These are phyloP conservation scores for Colletes gigas DNA, from an alignment of 1,140 invertebrate genomes.

Conservation along the genomic window DNA sequence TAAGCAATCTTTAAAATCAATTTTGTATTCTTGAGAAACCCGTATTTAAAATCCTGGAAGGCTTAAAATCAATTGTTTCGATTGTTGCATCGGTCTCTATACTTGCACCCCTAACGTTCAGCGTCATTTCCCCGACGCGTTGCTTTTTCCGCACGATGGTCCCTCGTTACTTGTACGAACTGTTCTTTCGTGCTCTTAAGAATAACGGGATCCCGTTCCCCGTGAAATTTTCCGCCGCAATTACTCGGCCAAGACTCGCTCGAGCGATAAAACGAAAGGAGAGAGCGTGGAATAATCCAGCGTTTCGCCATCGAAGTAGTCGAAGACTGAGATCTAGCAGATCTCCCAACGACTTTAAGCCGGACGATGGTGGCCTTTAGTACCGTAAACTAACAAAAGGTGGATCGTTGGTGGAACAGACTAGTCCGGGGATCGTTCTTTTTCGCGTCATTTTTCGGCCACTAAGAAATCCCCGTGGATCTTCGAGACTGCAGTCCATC, in stretches of 20 bases:
- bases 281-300: neutral
- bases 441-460: conserved; percentile 36
- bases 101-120: no score
- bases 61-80: no score
- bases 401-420: conserved; percentile 39
- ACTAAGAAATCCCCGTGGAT: neutral
- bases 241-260: neutral
- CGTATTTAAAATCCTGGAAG: no score
- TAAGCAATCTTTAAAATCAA: no score
- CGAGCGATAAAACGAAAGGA: neutral
- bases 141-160: neutral
- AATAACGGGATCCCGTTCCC: neutral
- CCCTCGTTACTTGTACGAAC: neutral
- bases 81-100: no score
- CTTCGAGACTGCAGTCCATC: no score
- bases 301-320: neutral
- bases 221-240: neutral
- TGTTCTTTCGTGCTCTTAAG: neutral
- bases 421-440: conserved; percentile 27
- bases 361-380: neutral
- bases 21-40: no score
- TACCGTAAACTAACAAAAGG: neutral
- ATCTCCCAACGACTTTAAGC: conserved; percentile 25
- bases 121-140: no score
- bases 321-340: neutral